Base-by-base conservation (phyloP, 2,113 vertebrate genomes). In the Cheilinus undulatus region DNA sequence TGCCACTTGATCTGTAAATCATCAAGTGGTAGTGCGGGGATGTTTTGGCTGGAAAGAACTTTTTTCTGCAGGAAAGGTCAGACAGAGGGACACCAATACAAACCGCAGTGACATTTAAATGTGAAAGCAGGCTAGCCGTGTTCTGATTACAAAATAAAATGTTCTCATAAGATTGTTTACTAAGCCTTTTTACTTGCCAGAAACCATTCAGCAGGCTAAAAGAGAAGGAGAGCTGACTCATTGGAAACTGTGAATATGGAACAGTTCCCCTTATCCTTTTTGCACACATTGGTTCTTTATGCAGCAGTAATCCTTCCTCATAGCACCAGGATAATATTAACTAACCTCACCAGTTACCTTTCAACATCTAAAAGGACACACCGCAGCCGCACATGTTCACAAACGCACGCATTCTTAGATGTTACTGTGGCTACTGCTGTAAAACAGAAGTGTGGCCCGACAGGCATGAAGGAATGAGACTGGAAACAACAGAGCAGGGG, bases 351-450 rank as follows among this genome's bases (percentile, higher is more conserved):
- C 84, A 80, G 82, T 60, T 69, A 79, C 65, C 62, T 82, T 69
- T 61, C 20, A 59, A 56, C 53, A 46, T 52, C 36, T 14, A 36
- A 30, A 24, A 57, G 23, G 52, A 67, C 48, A 72, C 7, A 23
- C 45, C 70, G 58, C 82, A 73, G 67, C 57, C 54, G 27, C 51
- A 51, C 24, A 50, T 36, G 54, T n/a, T 1, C 17, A 51, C 30
- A 52, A 17, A 59, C 40, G 56, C 28, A 81, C 51, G 73, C 81
- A 58, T 76, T 84, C 83, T 52, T 32, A 2, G 40, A 36, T 20
- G 87, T 89, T 87, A 73, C 86, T 69, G 54, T 78, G 84, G 74
- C 50, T 72, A 82, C 83, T 40, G 34, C n/a, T 52, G 27, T 5
- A 48, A 69, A 56, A 65, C 49, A 51, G 66, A 48, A 28, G 45